phyloP scores from a whole-genome alignment of 2,797 vertebrate genomes.

The Steatocranus sp. region DNA sequence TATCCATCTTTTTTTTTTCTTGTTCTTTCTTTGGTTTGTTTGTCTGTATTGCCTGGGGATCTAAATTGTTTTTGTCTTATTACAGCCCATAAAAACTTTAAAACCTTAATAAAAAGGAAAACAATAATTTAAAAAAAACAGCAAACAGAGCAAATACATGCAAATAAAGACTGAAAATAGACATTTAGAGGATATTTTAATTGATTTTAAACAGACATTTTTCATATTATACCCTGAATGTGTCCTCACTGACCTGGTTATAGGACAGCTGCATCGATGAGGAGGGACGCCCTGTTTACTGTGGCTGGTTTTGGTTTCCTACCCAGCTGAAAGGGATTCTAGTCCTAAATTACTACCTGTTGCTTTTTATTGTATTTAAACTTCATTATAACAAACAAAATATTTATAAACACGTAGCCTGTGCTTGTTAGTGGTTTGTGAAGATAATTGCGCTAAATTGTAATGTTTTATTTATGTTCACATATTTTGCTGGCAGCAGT shows the following conservation, averaged over 20 bases:
- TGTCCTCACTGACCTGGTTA: neutral
- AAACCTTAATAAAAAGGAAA: neutral
- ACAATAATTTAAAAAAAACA: neutral
- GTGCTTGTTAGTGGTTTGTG: constrained; percentile 23
- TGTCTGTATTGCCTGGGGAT: neutral
- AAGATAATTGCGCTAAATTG: constrained; percentile 16
- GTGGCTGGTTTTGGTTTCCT: neutral
- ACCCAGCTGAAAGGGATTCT: neutral
- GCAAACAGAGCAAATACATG: neutral
- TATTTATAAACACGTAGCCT: constrained; percentile 20
- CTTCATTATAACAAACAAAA: constrained; percentile 26
- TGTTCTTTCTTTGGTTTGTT: neutral
- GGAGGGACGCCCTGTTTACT: neutral
- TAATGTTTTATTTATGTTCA: constrained; percentile 17
- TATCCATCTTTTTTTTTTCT: neutral
- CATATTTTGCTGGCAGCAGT: neutral
- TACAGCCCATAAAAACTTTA: neutral
- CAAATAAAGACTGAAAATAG: neutral
- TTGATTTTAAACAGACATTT: neutral
- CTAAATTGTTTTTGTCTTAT: neutral
- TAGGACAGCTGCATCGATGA: neutral
- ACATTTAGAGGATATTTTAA: neutral
- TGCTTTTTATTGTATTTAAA: constrained; percentile 5
- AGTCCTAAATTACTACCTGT: neutral
- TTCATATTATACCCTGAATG: neutral